phyloP scores from a whole-genome alignment of 2,888 invertebrate genomes.

The Mesochorus sp. region DNA sequence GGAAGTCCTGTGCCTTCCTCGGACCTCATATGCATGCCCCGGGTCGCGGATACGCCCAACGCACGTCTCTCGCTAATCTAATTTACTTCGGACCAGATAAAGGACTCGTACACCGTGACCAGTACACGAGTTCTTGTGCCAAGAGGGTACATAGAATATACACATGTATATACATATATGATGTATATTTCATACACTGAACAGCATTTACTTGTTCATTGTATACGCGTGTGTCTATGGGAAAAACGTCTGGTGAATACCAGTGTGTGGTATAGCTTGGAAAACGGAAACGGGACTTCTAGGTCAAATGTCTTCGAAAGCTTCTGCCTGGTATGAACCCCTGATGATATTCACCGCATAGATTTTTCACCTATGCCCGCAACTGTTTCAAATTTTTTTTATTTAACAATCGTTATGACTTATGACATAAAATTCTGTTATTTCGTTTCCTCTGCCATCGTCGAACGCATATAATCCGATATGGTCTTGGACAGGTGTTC shows the following conservation, averaged over 20 bases:
- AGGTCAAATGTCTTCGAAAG: slow-evolving; percentile 12
- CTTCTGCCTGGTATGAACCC: background rate
- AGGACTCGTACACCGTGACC: slow-evolving; percentile 74
- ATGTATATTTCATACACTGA: slow-evolving; percentile 1
- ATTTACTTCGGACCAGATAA: slow-evolving; percentile 74
- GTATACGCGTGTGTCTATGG: slow-evolving; percentile 39
- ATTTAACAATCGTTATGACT: background rate
- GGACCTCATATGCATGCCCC: slow-evolving; percentile 64
- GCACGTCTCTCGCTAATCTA: slow-evolving; percentile 74
- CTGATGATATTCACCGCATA: slow-evolving; percentile 30
- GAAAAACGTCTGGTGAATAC: slow-evolving; percentile 48
- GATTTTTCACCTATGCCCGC: slow-evolving; percentile 17
- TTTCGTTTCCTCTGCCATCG: background rate
- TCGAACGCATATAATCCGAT: slow-evolving; percentile 39
- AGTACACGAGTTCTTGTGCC: slow-evolving; percentile 57
- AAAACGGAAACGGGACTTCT: slow-evolving; percentile 57
- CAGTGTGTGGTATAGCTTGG: slow-evolving; percentile 21
- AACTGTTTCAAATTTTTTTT: slow-evolving; percentile 23
- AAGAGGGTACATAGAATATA: background rate
- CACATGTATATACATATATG: too few species aligned
- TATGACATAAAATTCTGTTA: background rate
- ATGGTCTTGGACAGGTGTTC: slow-evolving; percentile 77
- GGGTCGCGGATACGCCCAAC: slow-evolving; percentile 67
- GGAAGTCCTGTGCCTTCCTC: slow-evolving; percentile 18
- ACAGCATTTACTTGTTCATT: slow-evolving; percentile 3